phyloP scores from a whole-genome alignment of 2,888 invertebrate genomes.

The Papilio demoleus region DNA sequence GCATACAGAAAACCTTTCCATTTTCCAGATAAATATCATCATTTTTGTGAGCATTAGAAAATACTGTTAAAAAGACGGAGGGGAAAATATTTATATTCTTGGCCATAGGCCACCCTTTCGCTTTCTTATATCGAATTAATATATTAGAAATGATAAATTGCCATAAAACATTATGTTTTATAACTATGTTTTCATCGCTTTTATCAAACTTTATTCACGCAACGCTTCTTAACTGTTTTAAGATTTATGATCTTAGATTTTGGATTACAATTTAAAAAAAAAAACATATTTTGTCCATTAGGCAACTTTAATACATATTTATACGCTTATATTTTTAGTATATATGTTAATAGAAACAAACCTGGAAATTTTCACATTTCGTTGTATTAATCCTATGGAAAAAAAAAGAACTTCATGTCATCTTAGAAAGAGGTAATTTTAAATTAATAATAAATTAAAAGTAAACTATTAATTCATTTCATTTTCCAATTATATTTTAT shows the following conservation, averaged over 20 bases:
- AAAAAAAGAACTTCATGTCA: neutral
- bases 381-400: neutral
- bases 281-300: neutral
- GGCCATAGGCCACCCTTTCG: too few relatives aligned
- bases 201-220: neutral
- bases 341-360: neutral
- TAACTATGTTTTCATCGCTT: neutral
- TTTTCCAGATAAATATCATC: too few relatives aligned
- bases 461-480: too few relatives aligned
- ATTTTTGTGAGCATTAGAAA: too few relatives aligned
- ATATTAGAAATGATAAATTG: constrained; percentile 1
- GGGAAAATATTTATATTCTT: too few relatives aligned
- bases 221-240: neutral
- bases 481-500: too few relatives aligned
- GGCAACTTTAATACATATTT: too few relatives aligned
- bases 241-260: neutral
- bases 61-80: too few relatives aligned
- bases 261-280: neutral
- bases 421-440: too few relatives aligned
- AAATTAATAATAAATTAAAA: too few relatives aligned
- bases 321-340: too few relatives aligned
- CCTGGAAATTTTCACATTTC: neutral
- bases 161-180: neutral
- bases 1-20: too few relatives aligned
- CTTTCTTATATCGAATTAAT: neutral